Percentiles rank a stretch among this genome's conserved stretches.
Conservation (phyloP, 2,888 invertebrate genomes). For the Bibio marci region DNA sequence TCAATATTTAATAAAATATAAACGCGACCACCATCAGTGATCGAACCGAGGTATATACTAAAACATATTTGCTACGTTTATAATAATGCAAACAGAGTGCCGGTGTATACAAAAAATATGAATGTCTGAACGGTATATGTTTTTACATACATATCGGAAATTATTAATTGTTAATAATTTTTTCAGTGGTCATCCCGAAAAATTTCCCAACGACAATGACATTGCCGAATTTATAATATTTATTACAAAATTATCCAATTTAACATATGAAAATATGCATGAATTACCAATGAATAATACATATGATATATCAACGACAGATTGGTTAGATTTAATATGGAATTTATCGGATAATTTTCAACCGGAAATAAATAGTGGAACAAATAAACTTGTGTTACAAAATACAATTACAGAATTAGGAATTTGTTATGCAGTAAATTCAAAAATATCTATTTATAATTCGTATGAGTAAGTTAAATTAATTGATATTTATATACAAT, state of each 20-base stretch:
- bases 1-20: no score
- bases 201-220: slow-evolving; percentile 28
- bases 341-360: slow-evolving; percentile 34
- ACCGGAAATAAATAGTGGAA: slow-evolving; percentile 38
- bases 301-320: slow-evolving; percentile 33
- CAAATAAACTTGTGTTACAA: slow-evolving; percentile 33
- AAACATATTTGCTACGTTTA: no score
- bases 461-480: slow-evolving; percentile 18
- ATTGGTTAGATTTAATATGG: slow-evolving; percentile 38
- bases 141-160: no score
- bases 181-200: slow-evolving; percentile 12
- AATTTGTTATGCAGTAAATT: slow-evolving; percentile 50
- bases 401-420: slow-evolving; percentile 51
- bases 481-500: background rate
- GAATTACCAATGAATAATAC: slow-evolving; percentile 33
- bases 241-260: slow-evolving; percentile 35
- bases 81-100: no score
- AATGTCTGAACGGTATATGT: no score
- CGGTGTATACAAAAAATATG: no score
- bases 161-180: no score
- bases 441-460: slow-evolving; percentile 36
- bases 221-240: slow-evolving; percentile 37
- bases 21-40: no score
- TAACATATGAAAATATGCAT: slow-evolving; percentile 42
- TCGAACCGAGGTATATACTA: no score